Evolutionary conservation across 2,888 invertebrate genomes (phyloP).

Genomic region (Muscina levida): DNA sequence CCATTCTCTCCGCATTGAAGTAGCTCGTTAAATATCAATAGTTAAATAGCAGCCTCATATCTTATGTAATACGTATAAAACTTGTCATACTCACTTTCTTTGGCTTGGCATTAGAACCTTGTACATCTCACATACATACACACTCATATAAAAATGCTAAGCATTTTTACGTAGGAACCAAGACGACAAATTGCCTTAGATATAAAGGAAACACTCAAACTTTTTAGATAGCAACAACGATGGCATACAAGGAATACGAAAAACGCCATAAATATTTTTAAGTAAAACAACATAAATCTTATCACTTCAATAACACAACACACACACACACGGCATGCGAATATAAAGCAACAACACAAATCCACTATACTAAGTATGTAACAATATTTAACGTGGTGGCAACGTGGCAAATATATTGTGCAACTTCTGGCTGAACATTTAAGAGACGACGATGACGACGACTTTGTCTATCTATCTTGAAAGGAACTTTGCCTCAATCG

Average conservation of each 20-base stretch:
- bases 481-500: slow-evolving; percentile 12
- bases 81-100: slow-evolving; percentile 4
- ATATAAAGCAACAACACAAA: slow-evolving; percentile 15
- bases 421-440: slow-evolving; percentile 28
- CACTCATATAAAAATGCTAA: too few relatives aligned
- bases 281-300: slow-evolving; percentile 63
- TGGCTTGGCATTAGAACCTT: slow-evolving; percentile 1
- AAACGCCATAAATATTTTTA: slow-evolving; percentile 26
- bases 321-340: not conserved
- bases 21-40: not conserved
- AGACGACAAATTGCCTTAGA: slow-evolving; percentile 26
- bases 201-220: not conserved
- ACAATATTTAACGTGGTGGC: slow-evolving; percentile 50
- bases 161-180: too few relatives aligned
- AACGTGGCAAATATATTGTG: slow-evolving; percentile 19
- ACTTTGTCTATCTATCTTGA: slow-evolving; percentile 8
- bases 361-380: slow-evolving; percentile 16
- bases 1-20: too few relatives aligned
- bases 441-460: too few relatives aligned
- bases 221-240: not conserved
- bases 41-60: slow-evolving; percentile 9
- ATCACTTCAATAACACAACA: slow-evolving; percentile 60
- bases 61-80: not conserved
- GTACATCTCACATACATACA: slow-evolving; percentile 13
- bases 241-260: not conserved